phyloP scores from a whole-genome alignment of 2,888 invertebrate species.

The Eupithecia pulchellata region DNA sequence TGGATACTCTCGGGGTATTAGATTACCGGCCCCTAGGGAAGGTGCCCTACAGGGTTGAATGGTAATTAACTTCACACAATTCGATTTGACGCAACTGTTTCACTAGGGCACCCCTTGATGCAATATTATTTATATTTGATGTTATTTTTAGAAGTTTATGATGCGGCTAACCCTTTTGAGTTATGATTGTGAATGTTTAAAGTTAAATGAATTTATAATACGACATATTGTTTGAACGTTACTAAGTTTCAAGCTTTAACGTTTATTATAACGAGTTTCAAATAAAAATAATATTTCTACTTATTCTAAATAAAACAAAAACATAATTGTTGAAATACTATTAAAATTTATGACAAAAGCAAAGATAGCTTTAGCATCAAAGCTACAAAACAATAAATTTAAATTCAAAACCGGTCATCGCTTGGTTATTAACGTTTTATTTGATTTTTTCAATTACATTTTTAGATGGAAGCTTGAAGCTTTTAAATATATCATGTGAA shows the following conservation, averaged over 20 bases:
- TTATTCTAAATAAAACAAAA: not conserved
- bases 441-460: not conserved
- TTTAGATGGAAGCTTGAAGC: not conserved
- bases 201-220: not conserved
- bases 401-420: not conserved
- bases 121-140: constrained; percentile 44
- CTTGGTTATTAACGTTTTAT: not conserved
- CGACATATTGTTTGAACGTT: not conserved
- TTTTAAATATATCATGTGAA: not conserved
- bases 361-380: not conserved
- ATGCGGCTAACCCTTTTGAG: constrained; percentile 34
- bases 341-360: not conserved
- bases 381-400: not conserved
- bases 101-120: constrained; percentile 57
- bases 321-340: not conserved
- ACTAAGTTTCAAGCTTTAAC: not conserved
- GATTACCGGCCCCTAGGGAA: constrained; percentile 27
- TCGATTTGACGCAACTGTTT: constrained; percentile 72
- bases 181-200: constrained; percentile 21
- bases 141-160: constrained; percentile 43
- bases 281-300: not conserved
- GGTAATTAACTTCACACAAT: constrained; percentile 76
- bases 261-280: not conserved
- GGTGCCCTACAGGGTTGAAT: constrained; percentile 66
- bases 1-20: constrained; percentile 14